Conservation (phyloP, 1,140 invertebrate genomes). For the Meloidogyne chitwoodi region DNA sequence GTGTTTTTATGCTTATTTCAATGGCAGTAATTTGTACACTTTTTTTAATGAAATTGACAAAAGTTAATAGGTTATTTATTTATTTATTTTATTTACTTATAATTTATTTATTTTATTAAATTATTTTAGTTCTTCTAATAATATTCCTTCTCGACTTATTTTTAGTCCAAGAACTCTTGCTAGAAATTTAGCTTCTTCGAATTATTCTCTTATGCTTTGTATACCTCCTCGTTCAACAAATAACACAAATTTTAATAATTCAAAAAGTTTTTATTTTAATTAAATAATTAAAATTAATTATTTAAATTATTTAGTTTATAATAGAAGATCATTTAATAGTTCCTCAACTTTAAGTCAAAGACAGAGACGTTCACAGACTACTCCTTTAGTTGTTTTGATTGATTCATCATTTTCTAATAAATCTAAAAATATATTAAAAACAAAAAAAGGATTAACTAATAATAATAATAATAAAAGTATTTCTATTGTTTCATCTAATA, state of each 20-base stretch:
- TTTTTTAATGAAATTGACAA: slow-evolving; percentile 17
- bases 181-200: neutral
- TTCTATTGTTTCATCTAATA: slow-evolving; percentile 10
- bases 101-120: neutral
- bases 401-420: neutral
- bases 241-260: neutral
- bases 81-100: neutral
- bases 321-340: neutral
- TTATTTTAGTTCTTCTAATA: neutral
- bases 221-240: neutral
- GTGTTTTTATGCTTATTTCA: slow-evolving; percentile 21
- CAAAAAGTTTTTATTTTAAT: neutral
- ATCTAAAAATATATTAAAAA: neutral
- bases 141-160: neutral
- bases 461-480: neutral
- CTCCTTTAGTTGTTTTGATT: neutral
- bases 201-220: slow-evolving; percentile 4
- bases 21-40: slow-evolving; percentile 15
- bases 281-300: neutral
- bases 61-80: neutral
- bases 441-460: neutral
- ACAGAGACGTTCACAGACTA: neutral
- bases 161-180: slow-evolving; percentile 3
- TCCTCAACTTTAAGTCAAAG: neutral
- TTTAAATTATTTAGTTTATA: neutral